These are phyloP conservation scores for Euthynnus affinis DNA, from an alignment of 2,797 vertebrate genomes.

Conservation along the genomic window DNA sequence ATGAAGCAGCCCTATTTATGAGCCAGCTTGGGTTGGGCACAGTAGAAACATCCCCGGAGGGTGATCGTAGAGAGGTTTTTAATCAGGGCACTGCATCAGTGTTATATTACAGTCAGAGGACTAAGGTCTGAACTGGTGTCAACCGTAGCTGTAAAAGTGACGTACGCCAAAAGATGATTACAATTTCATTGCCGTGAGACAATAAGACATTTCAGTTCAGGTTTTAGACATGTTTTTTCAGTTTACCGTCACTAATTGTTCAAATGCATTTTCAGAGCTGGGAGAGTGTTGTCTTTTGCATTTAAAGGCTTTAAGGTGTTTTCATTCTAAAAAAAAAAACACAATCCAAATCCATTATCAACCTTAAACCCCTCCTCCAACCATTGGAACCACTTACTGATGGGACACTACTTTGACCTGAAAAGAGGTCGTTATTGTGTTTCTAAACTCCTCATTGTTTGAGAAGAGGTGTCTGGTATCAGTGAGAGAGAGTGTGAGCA, in stretches of 20 bases:
- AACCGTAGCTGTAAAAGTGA: background rate
- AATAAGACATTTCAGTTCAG: background rate
- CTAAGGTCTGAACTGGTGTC: constrained; percentile 31
- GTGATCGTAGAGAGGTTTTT: constrained; percentile 8
- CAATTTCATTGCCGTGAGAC: background rate
- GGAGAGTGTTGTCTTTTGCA: constrained; percentile 4
- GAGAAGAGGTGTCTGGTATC: constrained; percentile 10
- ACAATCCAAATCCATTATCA: background rate
- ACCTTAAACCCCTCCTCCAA: background rate
- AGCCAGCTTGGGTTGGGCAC: constrained; percentile 22
- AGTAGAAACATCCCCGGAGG: background rate
- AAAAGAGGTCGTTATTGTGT: background rate
- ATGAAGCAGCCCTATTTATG: background rate
- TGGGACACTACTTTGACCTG: background rate
- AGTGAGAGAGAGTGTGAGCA: background rate
- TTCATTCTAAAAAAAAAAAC: background rate
- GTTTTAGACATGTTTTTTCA: background rate
- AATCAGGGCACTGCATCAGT: constrained; percentile 21
- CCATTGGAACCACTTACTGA: background rate
- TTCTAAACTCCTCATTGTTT: constrained; percentile 5
- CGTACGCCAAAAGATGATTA: background rate
- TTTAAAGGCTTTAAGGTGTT: background rate
- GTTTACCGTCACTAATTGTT: background rate
- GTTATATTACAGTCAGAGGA: constrained; percentile 65
- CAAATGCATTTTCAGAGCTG: background rate